Evolutionary conservation across 2,888 invertebrate species (phyloP).

Genomic region (Tetragonisca angustula): DNA sequence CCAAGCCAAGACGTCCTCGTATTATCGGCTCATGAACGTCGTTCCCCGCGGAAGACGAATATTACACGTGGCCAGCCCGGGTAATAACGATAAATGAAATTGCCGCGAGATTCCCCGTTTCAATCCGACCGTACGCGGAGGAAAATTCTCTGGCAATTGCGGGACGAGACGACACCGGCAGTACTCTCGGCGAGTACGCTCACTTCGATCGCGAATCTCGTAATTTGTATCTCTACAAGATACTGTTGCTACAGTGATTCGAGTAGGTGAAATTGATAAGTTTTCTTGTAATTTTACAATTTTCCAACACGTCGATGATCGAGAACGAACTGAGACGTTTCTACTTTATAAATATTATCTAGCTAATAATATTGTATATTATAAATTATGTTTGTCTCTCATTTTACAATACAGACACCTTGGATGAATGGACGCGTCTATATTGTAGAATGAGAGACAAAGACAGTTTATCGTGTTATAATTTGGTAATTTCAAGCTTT

Average conservation of each 20-base stretch:
- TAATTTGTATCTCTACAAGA: too few relatives aligned
- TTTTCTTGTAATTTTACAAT: too few relatives aligned
- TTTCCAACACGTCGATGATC: too few relatives aligned
- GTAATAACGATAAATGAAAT: slow-evolving; percentile 40
- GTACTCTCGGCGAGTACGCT: neutral
- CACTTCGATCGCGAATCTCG: too few relatives aligned
- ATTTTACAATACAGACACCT: too few relatives aligned
- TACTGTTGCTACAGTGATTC: too few relatives aligned
- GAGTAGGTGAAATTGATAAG: too few relatives aligned
- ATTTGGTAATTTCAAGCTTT: neutral
- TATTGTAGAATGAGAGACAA: neutral
- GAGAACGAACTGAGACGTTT: too few relatives aligned
- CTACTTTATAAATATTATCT: neutral
- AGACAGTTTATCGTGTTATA: neutral
- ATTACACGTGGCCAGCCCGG: slow-evolving; percentile 21
- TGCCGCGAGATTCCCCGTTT: slow-evolving; percentile 28
- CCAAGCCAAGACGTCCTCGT: slow-evolving; percentile 54
- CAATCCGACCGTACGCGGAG: slow-evolving; percentile 10
- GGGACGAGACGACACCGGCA: neutral
- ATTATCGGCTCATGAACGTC: slow-evolving; percentile 67
- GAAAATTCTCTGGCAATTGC: neutral
- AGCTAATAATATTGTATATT: too few relatives aligned
- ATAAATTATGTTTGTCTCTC: too few relatives aligned
- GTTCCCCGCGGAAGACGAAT: slow-evolving; percentile 56
- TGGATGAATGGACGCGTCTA: too few relatives aligned